Evolutionary conservation across 2,888 invertebrate species (phyloP).

Genomic region (Lycocerus yunnanus): DNA sequence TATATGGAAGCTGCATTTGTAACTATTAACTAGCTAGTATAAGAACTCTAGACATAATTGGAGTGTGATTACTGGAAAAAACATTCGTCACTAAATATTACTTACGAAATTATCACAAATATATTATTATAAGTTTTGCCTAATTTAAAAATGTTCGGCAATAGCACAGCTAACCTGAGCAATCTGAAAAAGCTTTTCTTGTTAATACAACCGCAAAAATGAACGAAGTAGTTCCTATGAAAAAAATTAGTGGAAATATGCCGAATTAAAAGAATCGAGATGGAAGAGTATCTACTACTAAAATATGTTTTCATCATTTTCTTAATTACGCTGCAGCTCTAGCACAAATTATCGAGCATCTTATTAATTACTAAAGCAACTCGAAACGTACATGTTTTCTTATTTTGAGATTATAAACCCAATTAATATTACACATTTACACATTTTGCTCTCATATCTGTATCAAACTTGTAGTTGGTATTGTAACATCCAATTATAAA

Average conservation of each 20-base stretch:
- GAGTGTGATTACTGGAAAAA: neutral
- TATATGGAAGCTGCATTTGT: neutral
- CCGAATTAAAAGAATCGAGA: neutral
- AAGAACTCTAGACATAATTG: neutral
- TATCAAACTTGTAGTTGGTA: slow-evolving; percentile 8
- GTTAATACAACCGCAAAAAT: too few relatives aligned
- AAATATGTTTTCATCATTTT: neutral
- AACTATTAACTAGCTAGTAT: neutral
- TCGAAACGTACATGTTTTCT: neutral
- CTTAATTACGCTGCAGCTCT: neutral
- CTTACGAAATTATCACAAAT: neutral
- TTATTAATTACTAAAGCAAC: neutral
- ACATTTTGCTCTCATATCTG: slow-evolving; percentile 7
- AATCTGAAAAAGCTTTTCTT: neutral
- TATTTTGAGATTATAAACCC: neutral
- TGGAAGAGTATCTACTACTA: too few relatives aligned
- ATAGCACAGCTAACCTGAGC: neutral
- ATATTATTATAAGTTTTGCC: neutral
- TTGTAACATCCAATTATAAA: slow-evolving; percentile 18
- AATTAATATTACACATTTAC: neutral
- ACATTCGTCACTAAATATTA: neutral
- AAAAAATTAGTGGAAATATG: neutral
- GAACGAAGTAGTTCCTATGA: neutral
- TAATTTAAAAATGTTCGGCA: neutral
- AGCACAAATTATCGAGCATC: neutral